Percentiles rank a stretch among this genome's conserved stretches.
Conservation (phyloP, 2,888 invertebrate genomes). For the Machimus rusticus region DNA sequence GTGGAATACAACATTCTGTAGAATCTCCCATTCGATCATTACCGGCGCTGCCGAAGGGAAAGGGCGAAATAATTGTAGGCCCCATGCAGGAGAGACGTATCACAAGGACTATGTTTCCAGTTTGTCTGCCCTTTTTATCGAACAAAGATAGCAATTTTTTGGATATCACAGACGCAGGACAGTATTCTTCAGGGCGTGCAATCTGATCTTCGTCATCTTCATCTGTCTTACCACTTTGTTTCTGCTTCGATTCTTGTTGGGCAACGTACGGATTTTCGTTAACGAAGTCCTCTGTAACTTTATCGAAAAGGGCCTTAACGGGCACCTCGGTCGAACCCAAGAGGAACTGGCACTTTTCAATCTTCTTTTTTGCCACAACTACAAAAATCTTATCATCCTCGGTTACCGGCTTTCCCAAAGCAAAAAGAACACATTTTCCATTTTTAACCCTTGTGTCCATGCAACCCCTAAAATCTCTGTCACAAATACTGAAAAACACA, state of each 20-base stretch:
- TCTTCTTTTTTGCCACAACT: constrained; percentile 59
- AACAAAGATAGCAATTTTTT: constrained; percentile 58
- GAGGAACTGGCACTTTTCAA: constrained; percentile 59
- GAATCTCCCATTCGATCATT: background rate
- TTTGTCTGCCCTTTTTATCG: constrained; percentile 56
- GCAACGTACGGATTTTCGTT: constrained; percentile 51
- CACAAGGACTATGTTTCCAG: constrained; percentile 59
- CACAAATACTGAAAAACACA: constrained; percentile 58
- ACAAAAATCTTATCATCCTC: constrained; percentile 57
- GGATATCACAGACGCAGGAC: constrained; percentile 56
- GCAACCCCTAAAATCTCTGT: constrained; percentile 55
- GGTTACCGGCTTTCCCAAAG: constrained; percentile 56
- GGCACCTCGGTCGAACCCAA: constrained; percentile 57
- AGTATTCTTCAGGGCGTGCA: constrained; percentile 45
- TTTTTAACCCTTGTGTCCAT: constrained; percentile 49
- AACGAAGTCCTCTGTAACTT: constrained; percentile 56
- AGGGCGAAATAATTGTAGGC: constrained; percentile 56
- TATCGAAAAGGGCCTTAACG: constrained; percentile 57
- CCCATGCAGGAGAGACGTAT: constrained; percentile 60
- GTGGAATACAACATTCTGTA: background rate
- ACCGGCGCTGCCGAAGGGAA: constrained; percentile 51
- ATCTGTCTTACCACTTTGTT: background rate
- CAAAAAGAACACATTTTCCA: constrained; percentile 59
- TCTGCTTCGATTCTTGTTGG: background rate
- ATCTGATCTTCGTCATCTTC: background rate